phyloP scores from a whole-genome alignment of 1,140 invertebrate species.

The Drosophila cardini region DNA sequence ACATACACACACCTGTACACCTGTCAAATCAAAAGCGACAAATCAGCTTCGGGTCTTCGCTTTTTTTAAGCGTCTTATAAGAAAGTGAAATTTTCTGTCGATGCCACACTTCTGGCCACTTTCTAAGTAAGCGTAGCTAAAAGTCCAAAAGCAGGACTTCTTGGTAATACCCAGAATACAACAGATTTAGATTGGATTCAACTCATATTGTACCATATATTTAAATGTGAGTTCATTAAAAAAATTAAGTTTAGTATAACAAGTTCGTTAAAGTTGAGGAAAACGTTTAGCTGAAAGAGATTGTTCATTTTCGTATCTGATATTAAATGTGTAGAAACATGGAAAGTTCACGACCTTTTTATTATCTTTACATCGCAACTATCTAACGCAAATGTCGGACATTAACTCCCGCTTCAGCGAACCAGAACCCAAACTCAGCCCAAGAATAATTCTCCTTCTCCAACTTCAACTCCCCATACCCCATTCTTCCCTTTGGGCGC shows the following conservation, averaged over 20 bases:
- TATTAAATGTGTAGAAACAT: conserved; percentile 39
- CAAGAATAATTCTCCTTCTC: neutral
- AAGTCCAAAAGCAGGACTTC: too few relatives aligned
- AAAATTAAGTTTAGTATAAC: conserved; percentile 28
- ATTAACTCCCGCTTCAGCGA: conserved; percentile 68
- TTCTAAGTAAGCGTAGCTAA: conserved; percentile 1
- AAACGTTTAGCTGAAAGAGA: neutral
- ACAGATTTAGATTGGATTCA: too few relatives aligned
- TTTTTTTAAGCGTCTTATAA: conserved; percentile 16
- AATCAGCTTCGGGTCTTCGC: conserved; percentile 19
- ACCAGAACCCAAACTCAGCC: conserved; percentile 57
- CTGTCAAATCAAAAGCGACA: conserved; percentile 23
- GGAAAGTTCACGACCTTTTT: conserved; percentile 74
- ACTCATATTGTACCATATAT: too few relatives aligned
- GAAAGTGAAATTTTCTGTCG: conserved; percentile 34
- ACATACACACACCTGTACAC: too few relatives aligned
- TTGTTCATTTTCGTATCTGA: conserved; percentile 24
- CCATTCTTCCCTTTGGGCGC: too few relatives aligned
- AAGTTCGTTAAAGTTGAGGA: conserved; percentile 31
- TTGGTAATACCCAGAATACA: too few relatives aligned
- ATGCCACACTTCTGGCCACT: conserved; percentile 37
- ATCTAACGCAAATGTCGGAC: conserved; percentile 70
- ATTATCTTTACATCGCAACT: conserved; percentile 60
- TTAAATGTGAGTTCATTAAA: neutral
- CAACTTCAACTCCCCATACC: neutral